Percentiles rank a stretch among this genome's conserved stretches.
These are phyloP conservation scores for Eulemur coronatus DNA, from an alignment of 2,797 vertebrate species.

Conservation along the genomic window DNA sequence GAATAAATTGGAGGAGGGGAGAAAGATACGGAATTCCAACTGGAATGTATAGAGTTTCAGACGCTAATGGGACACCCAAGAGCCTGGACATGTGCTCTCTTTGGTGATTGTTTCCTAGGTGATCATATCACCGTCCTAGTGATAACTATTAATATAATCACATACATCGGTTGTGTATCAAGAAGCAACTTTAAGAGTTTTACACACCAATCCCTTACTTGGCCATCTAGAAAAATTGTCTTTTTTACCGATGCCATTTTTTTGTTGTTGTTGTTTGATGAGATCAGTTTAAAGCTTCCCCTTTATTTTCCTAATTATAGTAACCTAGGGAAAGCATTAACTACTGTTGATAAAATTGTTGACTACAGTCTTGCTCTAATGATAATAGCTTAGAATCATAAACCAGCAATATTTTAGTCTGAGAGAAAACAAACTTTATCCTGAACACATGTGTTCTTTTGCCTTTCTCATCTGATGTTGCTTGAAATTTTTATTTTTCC, in stretches of 20 bases:
- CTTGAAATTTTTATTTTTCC: slow-evolving; percentile 62
- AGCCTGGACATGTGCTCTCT: not conserved
- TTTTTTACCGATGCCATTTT: not conserved
- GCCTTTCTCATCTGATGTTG: slow-evolving; percentile 47
- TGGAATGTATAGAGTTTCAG: not conserved
- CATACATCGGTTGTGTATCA: not conserved
- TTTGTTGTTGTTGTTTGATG: not conserved
- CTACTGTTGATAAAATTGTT: slow-evolving; percentile 55
- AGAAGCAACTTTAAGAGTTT: not conserved
- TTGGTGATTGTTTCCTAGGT: not conserved
- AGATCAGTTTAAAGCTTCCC: slow-evolving; percentile 18
- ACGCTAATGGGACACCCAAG: not conserved
- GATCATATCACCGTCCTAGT: not conserved
- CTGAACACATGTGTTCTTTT: slow-evolving; percentile 54
- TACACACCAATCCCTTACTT: not conserved
- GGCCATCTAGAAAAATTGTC: not conserved
- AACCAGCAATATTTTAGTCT: slow-evolving; percentile 61
- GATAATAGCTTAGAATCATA: slow-evolving; percentile 53
- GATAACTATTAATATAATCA: not conserved
- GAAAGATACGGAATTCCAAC: not conserved
- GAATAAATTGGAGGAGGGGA: not conserved
- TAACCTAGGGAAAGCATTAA: slow-evolving; percentile 47
- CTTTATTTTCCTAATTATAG: slow-evolving; percentile 37
- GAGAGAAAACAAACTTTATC: slow-evolving; percentile 66
- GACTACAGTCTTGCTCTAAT: slow-evolving; percentile 48